Evolutionary conservation across 1,140 invertebrate species (phyloP).

Genomic region (Cydia splendana): DNA sequence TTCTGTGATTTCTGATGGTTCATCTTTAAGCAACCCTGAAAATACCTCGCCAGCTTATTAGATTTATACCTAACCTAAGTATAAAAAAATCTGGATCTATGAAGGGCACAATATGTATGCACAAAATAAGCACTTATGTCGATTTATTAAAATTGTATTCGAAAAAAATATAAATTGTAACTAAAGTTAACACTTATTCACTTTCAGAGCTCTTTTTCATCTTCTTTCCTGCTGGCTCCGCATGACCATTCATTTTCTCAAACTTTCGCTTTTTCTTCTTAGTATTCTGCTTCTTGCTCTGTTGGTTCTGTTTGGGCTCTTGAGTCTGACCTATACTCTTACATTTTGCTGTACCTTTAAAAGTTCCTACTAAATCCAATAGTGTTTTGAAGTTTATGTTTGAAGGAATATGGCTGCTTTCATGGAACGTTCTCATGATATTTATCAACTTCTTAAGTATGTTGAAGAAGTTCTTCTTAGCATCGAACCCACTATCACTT

Average conservation of each 20-base stretch:
- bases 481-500: constrained; percentile 52
- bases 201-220: constrained; percentile 36
- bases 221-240: constrained; percentile 51
- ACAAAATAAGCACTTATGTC: background rate
- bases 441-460: constrained; percentile 66
- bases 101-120: background rate
- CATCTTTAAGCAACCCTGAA: too few relatives aligned
- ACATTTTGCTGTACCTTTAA: constrained; percentile 52
- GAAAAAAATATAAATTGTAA: background rate
- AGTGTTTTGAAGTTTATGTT: constrained; percentile 59
- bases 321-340: constrained; percentile 42
- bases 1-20: too few relatives aligned
- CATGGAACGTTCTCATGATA: constrained; percentile 63
- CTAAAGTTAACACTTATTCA: background rate
- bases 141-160: constrained; percentile 4
- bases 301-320: constrained; percentile 42
- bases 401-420: constrained; percentile 58
- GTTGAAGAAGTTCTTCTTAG: constrained; percentile 65
- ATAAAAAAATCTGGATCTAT: background rate
- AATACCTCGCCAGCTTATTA: too few relatives aligned
- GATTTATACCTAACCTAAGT: too few relatives aligned
- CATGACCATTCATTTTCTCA: constrained; percentile 51
- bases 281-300: constrained; percentile 53
- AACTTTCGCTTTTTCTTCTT: constrained; percentile 65
- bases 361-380: constrained; percentile 47